Evolutionary conservation across 1,140 invertebrate genomes (phyloP).

Genomic region (Idris sp.): DNA sequence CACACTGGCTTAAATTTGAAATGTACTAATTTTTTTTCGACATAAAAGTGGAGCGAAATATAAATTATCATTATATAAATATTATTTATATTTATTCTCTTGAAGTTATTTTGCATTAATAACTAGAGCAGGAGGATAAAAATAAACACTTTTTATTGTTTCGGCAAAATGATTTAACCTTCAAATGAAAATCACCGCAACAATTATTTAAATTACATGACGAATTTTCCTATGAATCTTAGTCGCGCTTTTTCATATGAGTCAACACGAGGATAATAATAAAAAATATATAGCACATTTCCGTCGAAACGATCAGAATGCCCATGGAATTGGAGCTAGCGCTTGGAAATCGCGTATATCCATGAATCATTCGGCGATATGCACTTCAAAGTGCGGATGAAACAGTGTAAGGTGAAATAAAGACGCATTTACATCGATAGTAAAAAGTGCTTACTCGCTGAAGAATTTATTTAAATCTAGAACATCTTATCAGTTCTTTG

Average conservation of each 20-base stretch:
- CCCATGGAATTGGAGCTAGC: conserved; percentile 16
- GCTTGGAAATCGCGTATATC: conserved; percentile 54
- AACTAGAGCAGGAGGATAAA: no score
- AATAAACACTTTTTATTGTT: no score
- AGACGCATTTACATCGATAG: conserved; percentile 51
- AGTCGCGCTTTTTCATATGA: conserved; percentile 36
- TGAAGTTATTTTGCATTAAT: no score
- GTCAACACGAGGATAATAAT: conserved; percentile 54
- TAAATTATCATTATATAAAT: no score
- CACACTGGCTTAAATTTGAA: no score
- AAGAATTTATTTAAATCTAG: conserved; percentile 52
- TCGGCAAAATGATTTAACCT: no score
- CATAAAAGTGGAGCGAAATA: no score
- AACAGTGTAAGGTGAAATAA: conserved; percentile 55
- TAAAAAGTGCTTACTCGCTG: conserved; percentile 54
- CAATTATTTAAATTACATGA: conserved; percentile 49
- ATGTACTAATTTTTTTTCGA: no score
- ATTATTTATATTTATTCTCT: no score
- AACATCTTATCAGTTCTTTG: conserved; percentile 51
- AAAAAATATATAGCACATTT: conserved; percentile 50
- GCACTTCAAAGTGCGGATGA: conserved; percentile 27
- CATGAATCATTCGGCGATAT: conserved; percentile 48
- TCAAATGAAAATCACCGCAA: no score
- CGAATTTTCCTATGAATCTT: conserved; percentile 31
- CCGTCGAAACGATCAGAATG: conserved; percentile 7